Percentiles rank a stretch among this genome's conserved stretches.
Evolutionary conservation across 2,797 vertebrate genomes (phyloP).

Genomic region (Acipenser oxyrinchus): DNA sequence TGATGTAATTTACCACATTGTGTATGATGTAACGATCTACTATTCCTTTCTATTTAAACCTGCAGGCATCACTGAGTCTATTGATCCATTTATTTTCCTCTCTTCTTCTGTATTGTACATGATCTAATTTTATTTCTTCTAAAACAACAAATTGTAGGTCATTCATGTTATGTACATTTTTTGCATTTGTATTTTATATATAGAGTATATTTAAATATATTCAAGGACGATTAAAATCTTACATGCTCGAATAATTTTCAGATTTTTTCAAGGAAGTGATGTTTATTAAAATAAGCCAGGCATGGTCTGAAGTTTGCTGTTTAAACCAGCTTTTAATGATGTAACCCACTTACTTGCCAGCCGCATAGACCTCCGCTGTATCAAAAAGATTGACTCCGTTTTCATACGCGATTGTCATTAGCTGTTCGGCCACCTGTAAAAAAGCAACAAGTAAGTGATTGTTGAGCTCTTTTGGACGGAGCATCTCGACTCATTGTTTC

Average conservation of each 20-base stretch:
- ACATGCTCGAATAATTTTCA: not conserved
- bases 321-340: not conserved
- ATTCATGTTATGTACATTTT: not conserved
- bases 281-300: not conserved
- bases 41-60: too few relatives aligned
- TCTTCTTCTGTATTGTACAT: too few relatives aligned
- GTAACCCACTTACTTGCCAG: constrained; percentile 51
- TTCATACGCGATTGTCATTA: constrained; percentile 89
- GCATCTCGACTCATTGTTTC: too few relatives aligned
- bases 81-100: too few relatives aligned
- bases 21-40: too few relatives aligned
- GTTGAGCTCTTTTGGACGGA: too few relatives aligned
- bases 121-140: too few relatives aligned
- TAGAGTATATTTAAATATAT: not conserved
- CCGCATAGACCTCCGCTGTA: constrained; percentile 80
- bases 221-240: not conserved
- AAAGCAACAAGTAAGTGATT: not conserved
- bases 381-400: constrained; percentile 87
- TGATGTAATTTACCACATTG: too few relatives aligned
- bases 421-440: constrained; percentile 74
- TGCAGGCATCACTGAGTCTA: too few relatives aligned
- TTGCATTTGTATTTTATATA: not conserved
- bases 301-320: not conserved
- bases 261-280: not conserved
- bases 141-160: too few relatives aligned